These are phyloP conservation scores for Onychorhynchus coronatus DNA, from an alignment of 2,113 vertebrate species.

Conservation along the genomic window DNA sequence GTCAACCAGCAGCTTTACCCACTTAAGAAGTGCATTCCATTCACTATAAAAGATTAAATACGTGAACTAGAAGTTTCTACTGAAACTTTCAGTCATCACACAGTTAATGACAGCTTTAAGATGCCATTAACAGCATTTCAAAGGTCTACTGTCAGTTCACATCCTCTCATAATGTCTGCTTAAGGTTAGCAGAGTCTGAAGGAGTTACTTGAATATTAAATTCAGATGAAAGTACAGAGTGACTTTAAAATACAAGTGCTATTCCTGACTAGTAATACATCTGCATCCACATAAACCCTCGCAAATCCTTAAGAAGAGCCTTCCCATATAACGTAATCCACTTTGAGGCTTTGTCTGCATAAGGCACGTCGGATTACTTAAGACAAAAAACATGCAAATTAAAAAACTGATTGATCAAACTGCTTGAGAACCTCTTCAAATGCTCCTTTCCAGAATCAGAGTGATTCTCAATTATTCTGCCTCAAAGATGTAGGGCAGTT, in stretches of 20 bases:
- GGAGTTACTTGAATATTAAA: not conserved
- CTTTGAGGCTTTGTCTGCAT: not conserved
- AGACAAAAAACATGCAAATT: not conserved
- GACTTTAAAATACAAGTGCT: constrained; percentile 18
- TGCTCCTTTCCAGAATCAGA: not conserved
- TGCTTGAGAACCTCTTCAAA: not conserved
- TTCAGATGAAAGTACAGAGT: not conserved
- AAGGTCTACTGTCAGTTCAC: not conserved
- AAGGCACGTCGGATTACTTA: not conserved
- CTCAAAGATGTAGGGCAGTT: not conserved
- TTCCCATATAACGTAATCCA: constrained; percentile 32
- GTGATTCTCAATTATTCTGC: not conserved
- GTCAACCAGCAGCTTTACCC: not conserved
- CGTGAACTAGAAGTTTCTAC: not conserved
- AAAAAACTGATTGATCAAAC: not conserved
- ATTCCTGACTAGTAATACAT: not conserved
- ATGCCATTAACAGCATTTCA: not conserved
- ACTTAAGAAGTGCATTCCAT: not conserved
- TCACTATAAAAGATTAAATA: not conserved
- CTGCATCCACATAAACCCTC: not conserved
- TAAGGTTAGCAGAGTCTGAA: not conserved
- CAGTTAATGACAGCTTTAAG: not conserved
- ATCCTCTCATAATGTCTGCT: not conserved
- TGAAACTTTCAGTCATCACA: not conserved
- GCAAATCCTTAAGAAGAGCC: constrained; percentile 15